Evolutionary conservation across 1,140 invertebrate species (phyloP), one percentile per base, ranked within the genome.

Genomic region (Drosophila kikkawai): DNA sequence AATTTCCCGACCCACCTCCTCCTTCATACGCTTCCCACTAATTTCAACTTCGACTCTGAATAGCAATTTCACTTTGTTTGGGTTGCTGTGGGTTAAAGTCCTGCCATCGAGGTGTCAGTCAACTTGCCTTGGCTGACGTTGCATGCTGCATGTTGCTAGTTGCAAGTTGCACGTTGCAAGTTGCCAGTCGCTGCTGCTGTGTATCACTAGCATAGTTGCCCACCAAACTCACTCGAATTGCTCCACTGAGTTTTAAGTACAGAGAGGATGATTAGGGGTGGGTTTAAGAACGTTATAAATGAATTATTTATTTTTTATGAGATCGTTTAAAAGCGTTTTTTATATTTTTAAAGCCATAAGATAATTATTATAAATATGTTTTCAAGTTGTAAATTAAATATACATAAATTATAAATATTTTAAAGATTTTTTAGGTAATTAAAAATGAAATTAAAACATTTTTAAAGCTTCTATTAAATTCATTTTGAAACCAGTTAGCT

Each of bases 201-300:
- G 79, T 85, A 90, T 90, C 85, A 90, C 85, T 90, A 90, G 81
- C 85, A 90, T 90, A 90, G 85, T 90, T 90, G 85, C 85, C 84
- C 80, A 88, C 73, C 84, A 83, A 87, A 79, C 82, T 64, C 70
- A 88, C 80, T 88, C 84, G 84, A 88, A 88, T 88, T 88, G 85
- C 84, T 88, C 84, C 69, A 88, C 61, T 88, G 84, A 88, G 76
- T 88, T 57, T 57, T 71, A 7, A 13, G 29, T 15, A 34, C 42
- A 55, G 12, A 12, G 2, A 32, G 36, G 6, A 15, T 0, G 15
- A 44, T 57, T 34, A 6, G 5, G 26, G 26, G 26, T 29, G 26
- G 19, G 4, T 12, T n/a, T n/a, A 7, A 7, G 0, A 39, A 7
- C 7, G 7, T 8, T 34, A 1, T 9, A 8, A 34, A 34, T 34